Conservation (phyloP, 1,140 invertebrate genomes). For the Protaetia brevitarsis region DNA sequence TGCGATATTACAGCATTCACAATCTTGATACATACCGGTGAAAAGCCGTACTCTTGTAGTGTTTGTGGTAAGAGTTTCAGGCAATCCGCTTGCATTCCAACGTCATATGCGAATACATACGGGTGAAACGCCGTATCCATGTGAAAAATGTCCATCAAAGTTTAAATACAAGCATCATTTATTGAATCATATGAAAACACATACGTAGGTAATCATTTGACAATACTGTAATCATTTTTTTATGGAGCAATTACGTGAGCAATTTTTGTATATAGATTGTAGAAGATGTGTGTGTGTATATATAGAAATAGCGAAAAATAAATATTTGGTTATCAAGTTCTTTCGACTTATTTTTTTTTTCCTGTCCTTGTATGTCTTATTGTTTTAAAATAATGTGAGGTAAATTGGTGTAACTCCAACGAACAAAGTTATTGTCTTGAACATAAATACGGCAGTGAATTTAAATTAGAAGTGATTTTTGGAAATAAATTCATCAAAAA, state of each 20-base stretch:
- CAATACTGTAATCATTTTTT: neutral
- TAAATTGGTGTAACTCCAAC: too few species aligned
- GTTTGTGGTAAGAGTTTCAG: conserved; percentile 52
- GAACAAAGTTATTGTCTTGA: too few species aligned
- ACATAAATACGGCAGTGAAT: too few species aligned
- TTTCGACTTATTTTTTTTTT: too few species aligned
- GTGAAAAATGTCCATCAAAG: conserved; percentile 20
- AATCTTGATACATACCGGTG: conserved; percentile 41
- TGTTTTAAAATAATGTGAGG: too few species aligned
- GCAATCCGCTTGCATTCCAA: conserved; percentile 60
- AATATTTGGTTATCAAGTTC: too few species aligned
- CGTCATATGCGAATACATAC: conserved; percentile 62
- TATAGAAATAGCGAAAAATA: too few species aligned
- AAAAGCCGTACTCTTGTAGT: conserved; percentile 43
- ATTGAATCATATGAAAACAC: neutral
- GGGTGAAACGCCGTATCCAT: conserved; percentile 46
- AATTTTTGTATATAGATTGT: too few species aligned
- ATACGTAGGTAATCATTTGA: neutral
- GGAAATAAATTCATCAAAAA: too few species aligned
- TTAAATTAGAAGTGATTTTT: too few species aligned
- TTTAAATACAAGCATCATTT: conserved; percentile 5
- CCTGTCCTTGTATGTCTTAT: too few species aligned
- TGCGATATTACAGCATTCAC: conserved; percentile 33
- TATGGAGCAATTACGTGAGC: neutral
- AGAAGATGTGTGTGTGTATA: too few species aligned